Evolutionary conservation across 2,888 invertebrate genomes (phyloP).

Genomic region (Leucophenga maculata): DNA sequence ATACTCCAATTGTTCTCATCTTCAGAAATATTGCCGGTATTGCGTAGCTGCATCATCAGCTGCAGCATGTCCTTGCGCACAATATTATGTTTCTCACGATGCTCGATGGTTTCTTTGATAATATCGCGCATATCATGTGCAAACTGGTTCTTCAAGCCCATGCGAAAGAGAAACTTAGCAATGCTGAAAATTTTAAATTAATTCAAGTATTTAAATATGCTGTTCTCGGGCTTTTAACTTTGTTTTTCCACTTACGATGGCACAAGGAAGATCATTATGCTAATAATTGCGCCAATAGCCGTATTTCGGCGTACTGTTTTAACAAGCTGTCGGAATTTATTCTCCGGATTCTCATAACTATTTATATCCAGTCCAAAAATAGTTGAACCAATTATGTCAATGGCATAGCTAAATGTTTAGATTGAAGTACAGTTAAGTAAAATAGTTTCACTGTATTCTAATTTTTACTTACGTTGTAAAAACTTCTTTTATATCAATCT

Average conservation of each 20-base stretch:
- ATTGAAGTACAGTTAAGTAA: background rate
- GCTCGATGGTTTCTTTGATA: slow-evolving; percentile 70
- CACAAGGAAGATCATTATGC: slow-evolving; percentile 30
- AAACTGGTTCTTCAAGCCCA: slow-evolving; percentile 60
- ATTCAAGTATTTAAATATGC: background rate
- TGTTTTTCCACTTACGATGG: slow-evolving; percentile 41
- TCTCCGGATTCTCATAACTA: slow-evolving; percentile 64
- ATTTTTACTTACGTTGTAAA: slow-evolving; percentile 40
- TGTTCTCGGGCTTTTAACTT: background rate
- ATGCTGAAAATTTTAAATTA: slow-evolving; percentile 32
- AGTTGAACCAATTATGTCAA: slow-evolving; percentile 72
- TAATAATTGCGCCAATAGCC: background rate
- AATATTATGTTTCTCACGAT: slow-evolving; percentile 70
- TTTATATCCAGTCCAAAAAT: slow-evolving; percentile 72
- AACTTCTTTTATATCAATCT: slow-evolving; percentile 71
- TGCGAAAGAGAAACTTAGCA: slow-evolving; percentile 29
- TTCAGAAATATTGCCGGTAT: slow-evolving; percentile 60
- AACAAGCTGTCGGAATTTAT: slow-evolving; percentile 62
- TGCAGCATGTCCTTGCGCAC: slow-evolving; percentile 72
- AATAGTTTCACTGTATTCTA: slow-evolving; percentile 59
- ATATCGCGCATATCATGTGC: slow-evolving; percentile 64
- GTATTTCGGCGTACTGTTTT: slow-evolving; percentile 29
- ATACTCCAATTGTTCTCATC: slow-evolving; percentile 57
- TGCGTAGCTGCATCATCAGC: slow-evolving; percentile 71
- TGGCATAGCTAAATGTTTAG: slow-evolving; percentile 67